Percentiles rank a stretch among this genome's conserved stretches.
These are phyloP conservation scores for Agrochola circellaris DNA, from an alignment of 2,888 invertebrate species.

Conservation along the genomic window DNA sequence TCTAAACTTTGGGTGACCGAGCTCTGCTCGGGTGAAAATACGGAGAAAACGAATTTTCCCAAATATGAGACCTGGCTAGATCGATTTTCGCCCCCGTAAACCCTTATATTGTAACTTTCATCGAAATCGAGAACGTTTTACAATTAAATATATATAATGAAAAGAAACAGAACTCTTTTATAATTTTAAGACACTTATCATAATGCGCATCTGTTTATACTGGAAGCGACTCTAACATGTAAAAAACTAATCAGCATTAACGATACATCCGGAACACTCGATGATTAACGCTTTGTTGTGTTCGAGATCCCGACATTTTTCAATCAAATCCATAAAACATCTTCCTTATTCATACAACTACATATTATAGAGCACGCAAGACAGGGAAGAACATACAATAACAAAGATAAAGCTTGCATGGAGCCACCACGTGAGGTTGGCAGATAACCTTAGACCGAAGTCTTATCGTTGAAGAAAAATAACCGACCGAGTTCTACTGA, in stretches of 20 bases:
- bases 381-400: slow-evolving; percentile 43
- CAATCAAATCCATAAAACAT: background rate
- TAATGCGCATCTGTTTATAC: too few relatives aligned
- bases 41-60: too few relatives aligned
- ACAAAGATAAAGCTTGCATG: slow-evolving; percentile 54
- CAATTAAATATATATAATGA: too few relatives aligned
- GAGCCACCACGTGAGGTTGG: slow-evolving; percentile 25
- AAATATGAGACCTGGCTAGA: too few relatives aligned
- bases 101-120: too few relatives aligned
- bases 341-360: slow-evolving; percentile 16
- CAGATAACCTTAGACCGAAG: slow-evolving; percentile 47
- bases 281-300: background rate
- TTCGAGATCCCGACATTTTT: background rate
- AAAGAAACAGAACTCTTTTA: background rate
- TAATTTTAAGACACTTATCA: background rate
- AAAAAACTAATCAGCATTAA: background rate
- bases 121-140: too few relatives aligned
- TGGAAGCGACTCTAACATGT: background rate
- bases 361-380: slow-evolving; percentile 12
- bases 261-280: background rate
- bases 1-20: too few relatives aligned
- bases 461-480: slow-evolving; percentile 64
- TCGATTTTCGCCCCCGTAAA: too few relatives aligned
- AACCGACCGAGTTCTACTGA: slow-evolving; percentile 29
- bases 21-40: too few relatives aligned